Percentiles rank a stretch among this genome's conserved stretches.
Evolutionary conservation across 2,113 vertebrate species (phyloP).

Genomic region (Plecturocebus donacophilus): DNA sequence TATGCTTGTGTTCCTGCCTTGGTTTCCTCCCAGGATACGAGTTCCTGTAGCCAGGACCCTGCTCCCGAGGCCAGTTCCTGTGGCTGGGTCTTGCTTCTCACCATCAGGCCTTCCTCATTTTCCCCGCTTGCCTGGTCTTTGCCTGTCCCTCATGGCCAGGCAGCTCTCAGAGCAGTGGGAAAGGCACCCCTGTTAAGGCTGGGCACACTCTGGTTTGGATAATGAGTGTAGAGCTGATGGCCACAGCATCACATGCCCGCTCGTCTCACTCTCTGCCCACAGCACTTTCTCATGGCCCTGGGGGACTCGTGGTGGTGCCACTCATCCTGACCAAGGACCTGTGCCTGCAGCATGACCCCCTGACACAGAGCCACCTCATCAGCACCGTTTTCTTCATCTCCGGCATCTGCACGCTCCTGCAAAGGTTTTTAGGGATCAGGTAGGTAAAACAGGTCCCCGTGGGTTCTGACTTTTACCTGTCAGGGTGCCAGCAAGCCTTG

Average conservation of each 20-base stretch:
- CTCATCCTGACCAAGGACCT: constrained; percentile 93
- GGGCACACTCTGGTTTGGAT: not conserved
- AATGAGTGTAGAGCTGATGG: not conserved
- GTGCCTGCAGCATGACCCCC: constrained; percentile 94
- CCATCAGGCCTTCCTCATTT: not conserved
- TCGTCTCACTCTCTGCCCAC: constrained; percentile 61
- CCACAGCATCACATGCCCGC: not conserved
- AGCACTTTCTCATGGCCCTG: constrained; percentile 97
- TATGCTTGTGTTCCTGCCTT: not conserved
- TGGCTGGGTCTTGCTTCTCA: not conserved
- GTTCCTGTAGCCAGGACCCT: not conserved
- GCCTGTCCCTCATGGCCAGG: not conserved
- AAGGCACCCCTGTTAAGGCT: not conserved
- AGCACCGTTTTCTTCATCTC: constrained; percentile 98
- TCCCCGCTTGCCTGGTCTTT: not conserved
- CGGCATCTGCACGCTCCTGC: constrained; percentile 95
- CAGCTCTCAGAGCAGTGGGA: not conserved
- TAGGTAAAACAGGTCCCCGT: constrained; percentile 75
- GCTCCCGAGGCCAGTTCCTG: not conserved
- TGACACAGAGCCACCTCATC: constrained; percentile 96
- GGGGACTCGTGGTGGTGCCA: constrained; percentile 94
- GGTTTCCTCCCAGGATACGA: not conserved
- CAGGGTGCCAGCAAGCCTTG: not conserved
- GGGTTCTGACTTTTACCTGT: not conserved
- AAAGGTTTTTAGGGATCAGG: constrained; percentile 96